Evolutionary conservation across 2,113 vertebrate species (phyloP), one percentile per base, ranked within the genome.

Genomic region (Gallinago paraguaiae): DNA sequence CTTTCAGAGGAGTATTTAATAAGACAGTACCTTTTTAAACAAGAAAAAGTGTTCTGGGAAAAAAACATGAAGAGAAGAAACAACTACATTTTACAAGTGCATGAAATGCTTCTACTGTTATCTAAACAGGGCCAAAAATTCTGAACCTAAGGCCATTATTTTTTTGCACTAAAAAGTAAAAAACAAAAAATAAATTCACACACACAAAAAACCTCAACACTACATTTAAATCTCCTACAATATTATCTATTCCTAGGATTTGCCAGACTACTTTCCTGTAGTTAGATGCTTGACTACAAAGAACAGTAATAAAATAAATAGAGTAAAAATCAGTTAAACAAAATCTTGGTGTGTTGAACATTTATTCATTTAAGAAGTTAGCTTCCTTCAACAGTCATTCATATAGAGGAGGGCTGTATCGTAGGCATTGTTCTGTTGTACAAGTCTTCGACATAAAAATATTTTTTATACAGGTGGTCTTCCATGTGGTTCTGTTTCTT

Each of bases 301-400:
- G 97, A 97, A 97, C 93, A 69, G 96, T 92, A 96, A 95, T 97
- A 98, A 98, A 98, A 98, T 98, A 98, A 98, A 98, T 98, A 98
- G 76, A 97, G 96, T 98, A 98, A 97, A 98, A 98, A 98, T 86
- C 95, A 98, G 97, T 94, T 90, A 94, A 95, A 97, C 94, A 92
- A 95, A 95, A 97, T 96, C 97, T 96, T 72, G 95, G 95, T 97
- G 94, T 92, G 97, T 63, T 95, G 97, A 97, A 97, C 88, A 94
- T 92, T 95, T 92, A 95, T 95, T 80, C 92, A 75, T 81, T 94
- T 93, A 87, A 91, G 97, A 97, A 96, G 91, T 96, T 94, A 96
- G 93, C 90, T 94, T 95, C 79, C 76, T 94, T 97, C 96, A 77
- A 93, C 71, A 92, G 91, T 95, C 80, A 76, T 39, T 95, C 71